These are phyloP conservation scores for Triplophysa yarkandensis DNA, from an alignment of 2,797 vertebrate genomes.

Conservation along the genomic window DNA sequence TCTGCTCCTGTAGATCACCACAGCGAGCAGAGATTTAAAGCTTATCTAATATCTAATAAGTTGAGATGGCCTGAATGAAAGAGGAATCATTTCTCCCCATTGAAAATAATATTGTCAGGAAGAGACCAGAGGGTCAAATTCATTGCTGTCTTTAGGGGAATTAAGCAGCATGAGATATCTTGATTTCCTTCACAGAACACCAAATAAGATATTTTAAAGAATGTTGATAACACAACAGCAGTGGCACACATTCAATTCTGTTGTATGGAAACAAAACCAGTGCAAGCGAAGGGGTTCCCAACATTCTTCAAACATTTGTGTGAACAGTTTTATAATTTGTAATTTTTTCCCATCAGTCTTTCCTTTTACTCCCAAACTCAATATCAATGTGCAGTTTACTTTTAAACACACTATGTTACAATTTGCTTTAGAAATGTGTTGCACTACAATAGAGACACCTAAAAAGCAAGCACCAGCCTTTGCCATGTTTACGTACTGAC, in stretches of 20 bases:
- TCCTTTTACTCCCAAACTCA: neutral
- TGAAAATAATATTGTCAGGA: slow-evolving; percentile 52
- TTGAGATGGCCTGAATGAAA: slow-evolving; percentile 38
- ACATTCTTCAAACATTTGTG: too few relatives aligned
- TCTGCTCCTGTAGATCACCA: too few relatives aligned
- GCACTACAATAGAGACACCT: neutral
- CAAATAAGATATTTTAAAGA: too few relatives aligned
- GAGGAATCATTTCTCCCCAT: slow-evolving; percentile 46
- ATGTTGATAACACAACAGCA: too few relatives aligned
- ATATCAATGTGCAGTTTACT: neutral
- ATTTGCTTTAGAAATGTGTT: neutral
- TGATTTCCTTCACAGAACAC: too few relatives aligned
- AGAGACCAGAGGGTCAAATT: slow-evolving; percentile 46
- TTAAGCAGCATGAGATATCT: neutral
- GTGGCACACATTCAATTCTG: too few relatives aligned
- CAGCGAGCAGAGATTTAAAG: slow-evolving; percentile 41
- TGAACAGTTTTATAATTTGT: too few relatives aligned
- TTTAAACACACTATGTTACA: neutral
- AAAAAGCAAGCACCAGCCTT: neutral
- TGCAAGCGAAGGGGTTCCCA: too few relatives aligned
- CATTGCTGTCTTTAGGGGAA: slow-evolving; percentile 35
- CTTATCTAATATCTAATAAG: slow-evolving; percentile 60
- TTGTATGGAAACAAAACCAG: too few relatives aligned
- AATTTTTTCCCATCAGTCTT: neutral
- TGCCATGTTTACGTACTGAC: neutral